Base-by-base conservation (phyloP, 2,113 vertebrate genomes). In the Aptenodytes forsteri region DNA sequence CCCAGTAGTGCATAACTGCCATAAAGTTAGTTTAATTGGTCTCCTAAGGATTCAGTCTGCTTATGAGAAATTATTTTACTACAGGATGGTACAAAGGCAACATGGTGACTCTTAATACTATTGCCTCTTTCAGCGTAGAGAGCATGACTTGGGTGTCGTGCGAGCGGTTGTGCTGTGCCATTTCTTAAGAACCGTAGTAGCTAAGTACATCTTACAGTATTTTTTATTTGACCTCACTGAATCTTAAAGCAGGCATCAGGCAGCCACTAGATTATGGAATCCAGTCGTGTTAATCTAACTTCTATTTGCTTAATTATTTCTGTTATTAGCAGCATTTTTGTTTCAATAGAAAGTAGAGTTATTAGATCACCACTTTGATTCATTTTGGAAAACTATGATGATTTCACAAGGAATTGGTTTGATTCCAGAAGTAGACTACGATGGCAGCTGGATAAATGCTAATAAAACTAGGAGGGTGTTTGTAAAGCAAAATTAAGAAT, bases 1-100 rank as follows among this genome's bases (percentile, higher is more conserved):
- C 56, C 46, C 91, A 61, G 79, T 47, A 70, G 58, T 38, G 65
- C 36, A 23, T 55, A 77, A 83, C 47, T 77, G 80, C 75, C 34
- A 42, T 30, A 77, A 89, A 91, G 56, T 77, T 89, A 58, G 52
- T 77, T 85, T 93, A 89, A 93, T 85, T 91, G 88, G 89, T 91
- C 91, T 88, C 91, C 84, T 77, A 84, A 93, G 88, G 88, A 91
- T 88, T 85, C 64, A 19, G 36, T 18, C 65, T 82, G 58, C 64
- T 77, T 88, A 72, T 34, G 52, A 69, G 69, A 72, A 88, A 91
- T 91, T 59, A 81, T 76, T 82, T 87, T 83, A 64, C 87, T 69
- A 20, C 59, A 76, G 71, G 77, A 67, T 69, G 55, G 34, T 21
- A 29, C 21, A 52, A 67, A 67, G 46, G 58, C 81, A 82, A 65